Conservation (phyloP, 2,113 vertebrate genomes). For the Chrysemys picta region DNA sequence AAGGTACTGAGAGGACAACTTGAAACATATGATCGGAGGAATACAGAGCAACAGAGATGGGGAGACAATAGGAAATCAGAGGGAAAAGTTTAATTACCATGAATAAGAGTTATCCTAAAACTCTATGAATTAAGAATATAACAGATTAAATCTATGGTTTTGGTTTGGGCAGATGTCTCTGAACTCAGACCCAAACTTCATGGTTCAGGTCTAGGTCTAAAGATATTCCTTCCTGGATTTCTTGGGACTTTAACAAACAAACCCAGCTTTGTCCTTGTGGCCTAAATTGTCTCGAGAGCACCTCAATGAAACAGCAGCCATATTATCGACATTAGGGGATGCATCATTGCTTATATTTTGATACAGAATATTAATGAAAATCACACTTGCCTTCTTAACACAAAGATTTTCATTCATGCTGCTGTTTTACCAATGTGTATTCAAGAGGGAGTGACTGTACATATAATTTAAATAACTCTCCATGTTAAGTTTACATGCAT, state of each 20-base stretch:
- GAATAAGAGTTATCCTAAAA: background rate
- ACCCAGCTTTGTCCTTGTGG: background rate
- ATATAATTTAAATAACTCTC: background rate
- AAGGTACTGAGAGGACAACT: background rate
- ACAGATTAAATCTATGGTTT: background rate
- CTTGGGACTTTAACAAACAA: background rate
- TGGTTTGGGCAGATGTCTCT: background rate
- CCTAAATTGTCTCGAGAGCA: accelerated
- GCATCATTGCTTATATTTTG: background rate
- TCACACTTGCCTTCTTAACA: background rate
- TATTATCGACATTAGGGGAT: background rate
- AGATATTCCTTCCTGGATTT: background rate
- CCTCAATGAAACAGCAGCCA: background rate
- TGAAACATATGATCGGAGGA: background rate
- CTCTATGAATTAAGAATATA: background rate
- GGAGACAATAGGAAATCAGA: background rate
- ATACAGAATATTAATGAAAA: background rate
- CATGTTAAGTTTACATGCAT: background rate
- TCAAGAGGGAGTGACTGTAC: background rate
- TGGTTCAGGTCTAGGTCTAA: background rate
- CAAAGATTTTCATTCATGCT: background rate
- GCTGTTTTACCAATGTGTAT: background rate
- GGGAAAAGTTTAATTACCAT: background rate
- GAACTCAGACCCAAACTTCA: background rate
- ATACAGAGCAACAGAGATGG: background rate